Conservation (phyloP, 1,140 invertebrate genomes). For the Aphaenogaster floridana region DNA sequence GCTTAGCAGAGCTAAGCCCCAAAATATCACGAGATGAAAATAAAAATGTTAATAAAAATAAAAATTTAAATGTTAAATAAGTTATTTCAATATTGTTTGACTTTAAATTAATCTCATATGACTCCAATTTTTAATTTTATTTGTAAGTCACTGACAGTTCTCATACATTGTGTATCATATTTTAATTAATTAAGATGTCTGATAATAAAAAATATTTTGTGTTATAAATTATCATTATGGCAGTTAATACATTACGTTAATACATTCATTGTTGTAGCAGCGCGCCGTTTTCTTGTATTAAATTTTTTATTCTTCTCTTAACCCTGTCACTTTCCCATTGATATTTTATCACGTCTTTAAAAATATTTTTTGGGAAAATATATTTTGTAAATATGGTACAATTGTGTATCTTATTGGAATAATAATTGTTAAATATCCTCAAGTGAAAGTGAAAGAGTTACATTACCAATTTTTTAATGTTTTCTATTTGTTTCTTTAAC, state of each 20-base stretch:
- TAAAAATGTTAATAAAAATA: neutral
- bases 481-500: slow-evolving; percentile 7
- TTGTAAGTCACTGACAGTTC: slow-evolving; percentile 8
- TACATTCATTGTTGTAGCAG: neutral
- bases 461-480: neutral
- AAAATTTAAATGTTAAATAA: neutral
- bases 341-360: slow-evolving; percentile 27
- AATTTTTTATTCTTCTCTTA: slow-evolving; percentile 15
- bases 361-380: slow-evolving; percentile 40
- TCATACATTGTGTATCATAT: neutral
- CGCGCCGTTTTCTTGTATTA: neutral
- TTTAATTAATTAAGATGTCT: slow-evolving; percentile 14
- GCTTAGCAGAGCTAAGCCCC: neutral
- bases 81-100: neutral
- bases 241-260: slow-evolving; percentile 37
- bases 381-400: slow-evolving; percentile 28
- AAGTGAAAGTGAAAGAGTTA: slow-evolving; percentile 36
- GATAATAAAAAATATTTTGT: slow-evolving; percentile 21
- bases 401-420: neutral
- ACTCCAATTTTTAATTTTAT: slow-evolving; percentile 26
- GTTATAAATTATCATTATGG: slow-evolving; percentile 27
- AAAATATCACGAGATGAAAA: slow-evolving; percentile 9
- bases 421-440: slow-evolving; percentile 11
- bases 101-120: neutral
- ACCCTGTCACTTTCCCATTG: slow-evolving; percentile 12